Conservation (phyloP, 2,888 invertebrate species). For the Physocephala rufipes region DNA sequence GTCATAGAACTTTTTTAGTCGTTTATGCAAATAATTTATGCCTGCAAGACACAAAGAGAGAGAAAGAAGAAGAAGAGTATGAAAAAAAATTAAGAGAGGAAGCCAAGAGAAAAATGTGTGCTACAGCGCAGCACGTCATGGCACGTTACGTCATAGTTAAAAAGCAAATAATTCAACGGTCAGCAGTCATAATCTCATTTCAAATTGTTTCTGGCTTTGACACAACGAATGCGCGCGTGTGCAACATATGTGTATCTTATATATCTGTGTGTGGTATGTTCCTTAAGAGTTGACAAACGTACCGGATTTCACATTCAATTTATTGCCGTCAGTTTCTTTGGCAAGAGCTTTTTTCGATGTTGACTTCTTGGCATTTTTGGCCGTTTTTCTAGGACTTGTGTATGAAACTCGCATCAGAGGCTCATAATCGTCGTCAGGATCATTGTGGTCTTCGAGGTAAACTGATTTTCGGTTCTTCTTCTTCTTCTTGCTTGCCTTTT, state of each 20-base stretch:
- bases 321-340: conserved; percentile 62
- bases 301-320: conserved; percentile 72
- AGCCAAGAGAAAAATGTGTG: conserved; percentile 45
- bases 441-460: conserved; percentile 48
- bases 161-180: background rate
- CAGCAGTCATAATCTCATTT: no score
- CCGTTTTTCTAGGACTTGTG: conserved; percentile 54
- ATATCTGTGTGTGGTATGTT: background rate
- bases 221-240: no score
- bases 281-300: conserved; percentile 73
- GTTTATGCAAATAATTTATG: conserved; percentile 66
- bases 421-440: conserved; percentile 51
- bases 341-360: conserved; percentile 64
- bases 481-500: conserved; percentile 39
- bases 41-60: conserved; percentile 64
- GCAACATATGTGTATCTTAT: background rate
- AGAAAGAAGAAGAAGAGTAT: conserved; percentile 60
- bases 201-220: no score
- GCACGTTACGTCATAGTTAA: conserved; percentile 8
- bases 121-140: background rate
- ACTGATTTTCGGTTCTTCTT: conserved; percentile 43
- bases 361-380: conserved; percentile 46
- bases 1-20: conserved; percentile 66
- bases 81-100: conserved; percentile 52
- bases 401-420: conserved; percentile 63